Base-by-base conservation (phyloP, 2,888 invertebrate species). In the Holacanthella duospinosa region DNA sequence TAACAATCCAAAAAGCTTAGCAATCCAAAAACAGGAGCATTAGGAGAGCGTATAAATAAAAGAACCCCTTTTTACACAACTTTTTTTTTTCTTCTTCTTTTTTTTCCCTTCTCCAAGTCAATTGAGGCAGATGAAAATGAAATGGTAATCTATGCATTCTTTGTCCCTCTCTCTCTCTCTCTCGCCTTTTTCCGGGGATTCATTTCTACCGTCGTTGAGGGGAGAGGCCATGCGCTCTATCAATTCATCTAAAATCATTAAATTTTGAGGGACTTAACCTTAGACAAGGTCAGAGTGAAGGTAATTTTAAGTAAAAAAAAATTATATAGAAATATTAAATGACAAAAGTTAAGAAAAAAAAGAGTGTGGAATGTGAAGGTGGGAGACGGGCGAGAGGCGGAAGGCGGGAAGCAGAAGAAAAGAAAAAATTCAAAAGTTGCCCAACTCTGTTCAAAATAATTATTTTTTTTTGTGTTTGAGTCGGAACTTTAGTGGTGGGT, bases 111-210 rank as follows among this genome's bases (percentile, higher is more conserved):
- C 48, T 48, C 21, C 48, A 48, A 48, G 48, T 48, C 48, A 48
- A 48, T 48, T 48, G 48, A 57, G 57, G 57, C 57, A 57, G 27
- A 29, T 21, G 57, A 21, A 57, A 58, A 29, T 58, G 43, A 29
- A 43, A 58, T 36, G 58, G 43, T 43, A 58, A 58, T 43, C 43
- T 58, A 58, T 58, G 43, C 24, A 29, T 58, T 58, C 43, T 58
- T 58, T 43, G 21, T 43, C 25, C 19, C 29, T 29, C 9, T 36
- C 43, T 36, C 43, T 29, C 27, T 27, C 27, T 58, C 21, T 21
- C 36, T 36, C 36, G 36, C 36, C 36, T 36, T 36, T 36, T 36
- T 36, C 36, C 36, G 36, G 36, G 36, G 36, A 36, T 36, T 36
- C 36, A 36, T 16, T 36, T 36, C 36, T 36, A 9, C 16, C 36